phyloP scores from a whole-genome alignment of 2,113 vertebrate genomes.

The Chrysochloris asiatica region DNA sequence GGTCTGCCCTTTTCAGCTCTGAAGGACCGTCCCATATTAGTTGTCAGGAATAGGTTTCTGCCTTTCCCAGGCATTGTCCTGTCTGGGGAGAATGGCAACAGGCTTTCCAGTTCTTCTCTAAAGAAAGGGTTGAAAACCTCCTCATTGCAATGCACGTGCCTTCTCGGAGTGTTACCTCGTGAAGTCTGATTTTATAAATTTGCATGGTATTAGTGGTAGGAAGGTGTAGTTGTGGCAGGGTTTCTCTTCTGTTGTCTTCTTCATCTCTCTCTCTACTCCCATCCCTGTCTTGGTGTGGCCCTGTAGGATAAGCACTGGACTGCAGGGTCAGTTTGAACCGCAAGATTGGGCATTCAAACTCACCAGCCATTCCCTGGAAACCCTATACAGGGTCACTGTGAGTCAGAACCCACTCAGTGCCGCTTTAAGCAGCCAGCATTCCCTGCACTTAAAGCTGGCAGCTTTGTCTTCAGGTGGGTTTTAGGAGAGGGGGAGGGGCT shows the following conservation, averaged over 20 bases:
- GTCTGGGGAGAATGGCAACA: neutral
- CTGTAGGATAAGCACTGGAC: no score
- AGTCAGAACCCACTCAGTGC: no score
- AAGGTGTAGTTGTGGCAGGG: neutral
- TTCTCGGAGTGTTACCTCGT: neutral
- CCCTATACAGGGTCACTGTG: no score
- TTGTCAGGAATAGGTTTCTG: neutral
- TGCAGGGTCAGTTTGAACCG: no score
- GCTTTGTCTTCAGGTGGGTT: neutral
- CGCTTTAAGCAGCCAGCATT: no score
- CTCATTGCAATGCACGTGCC: neutral
- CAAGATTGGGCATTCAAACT: no score
- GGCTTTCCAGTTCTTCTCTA: neutral
- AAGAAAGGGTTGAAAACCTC: neutral
- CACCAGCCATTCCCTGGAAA: no score
- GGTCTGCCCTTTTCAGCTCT: no score
- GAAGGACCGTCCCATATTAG: no score
- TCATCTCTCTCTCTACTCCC: neutral
- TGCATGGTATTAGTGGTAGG: neutral
- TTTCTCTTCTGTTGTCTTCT: neutral
- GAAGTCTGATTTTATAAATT: rapidly evolving
- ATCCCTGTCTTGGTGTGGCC: no score
- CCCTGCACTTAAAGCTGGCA: no score
- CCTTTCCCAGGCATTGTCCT: no score
- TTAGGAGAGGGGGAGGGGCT: neutral